Evolutionary conservation across 2,888 invertebrate genomes (phyloP).

Genomic region (Muscina levida): DNA sequence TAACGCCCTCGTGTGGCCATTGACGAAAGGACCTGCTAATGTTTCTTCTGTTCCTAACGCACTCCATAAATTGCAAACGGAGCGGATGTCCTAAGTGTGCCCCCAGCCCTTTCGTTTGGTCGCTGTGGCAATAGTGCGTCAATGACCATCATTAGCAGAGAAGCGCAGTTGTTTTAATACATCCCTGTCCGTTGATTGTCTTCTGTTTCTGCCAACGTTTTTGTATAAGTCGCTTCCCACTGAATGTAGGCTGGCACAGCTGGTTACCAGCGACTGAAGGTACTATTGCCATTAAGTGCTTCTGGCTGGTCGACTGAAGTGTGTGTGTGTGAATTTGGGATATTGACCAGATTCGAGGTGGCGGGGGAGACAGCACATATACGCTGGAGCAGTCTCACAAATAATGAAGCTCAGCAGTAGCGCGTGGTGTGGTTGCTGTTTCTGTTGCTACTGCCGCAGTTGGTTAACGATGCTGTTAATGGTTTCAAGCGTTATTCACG

Average conservation of each 20-base stretch:
- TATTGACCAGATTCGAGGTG: constrained; percentile 57
- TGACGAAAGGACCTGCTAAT: constrained; percentile 54
- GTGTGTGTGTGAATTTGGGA: constrained; percentile 28
- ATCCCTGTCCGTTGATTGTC: constrained; percentile 51
- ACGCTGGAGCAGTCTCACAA: constrained; percentile 64
- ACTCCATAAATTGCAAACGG: constrained; percentile 47
- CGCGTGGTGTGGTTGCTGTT: constrained; percentile 70
- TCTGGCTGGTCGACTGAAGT: constrained; percentile 39
- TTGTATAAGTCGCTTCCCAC: constrained; percentile 1
- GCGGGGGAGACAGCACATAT: constrained; percentile 61
- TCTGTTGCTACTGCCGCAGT: constrained; percentile 72
- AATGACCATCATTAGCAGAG: constrained; percentile 17
- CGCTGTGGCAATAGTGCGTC: constrained; percentile 39
- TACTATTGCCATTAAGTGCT: constrained; percentile 22
- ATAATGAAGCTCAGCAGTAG: constrained; percentile 69
- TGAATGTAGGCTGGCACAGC: constrained; percentile 2
- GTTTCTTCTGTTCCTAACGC: constrained; percentile 53
- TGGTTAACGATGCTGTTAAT: constrained; percentile 75
- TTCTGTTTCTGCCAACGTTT: not conserved
- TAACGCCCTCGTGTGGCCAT: constrained; percentile 23
- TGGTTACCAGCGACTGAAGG: not conserved
- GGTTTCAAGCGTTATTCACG: constrained; percentile 74
- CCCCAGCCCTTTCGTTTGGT: constrained; percentile 41
- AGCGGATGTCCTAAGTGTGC: constrained; percentile 1
- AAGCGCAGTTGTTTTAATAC: constrained; percentile 44